Conservation (phyloP, 2,888 invertebrate genomes). For the Eristalis arbustorum region DNA sequence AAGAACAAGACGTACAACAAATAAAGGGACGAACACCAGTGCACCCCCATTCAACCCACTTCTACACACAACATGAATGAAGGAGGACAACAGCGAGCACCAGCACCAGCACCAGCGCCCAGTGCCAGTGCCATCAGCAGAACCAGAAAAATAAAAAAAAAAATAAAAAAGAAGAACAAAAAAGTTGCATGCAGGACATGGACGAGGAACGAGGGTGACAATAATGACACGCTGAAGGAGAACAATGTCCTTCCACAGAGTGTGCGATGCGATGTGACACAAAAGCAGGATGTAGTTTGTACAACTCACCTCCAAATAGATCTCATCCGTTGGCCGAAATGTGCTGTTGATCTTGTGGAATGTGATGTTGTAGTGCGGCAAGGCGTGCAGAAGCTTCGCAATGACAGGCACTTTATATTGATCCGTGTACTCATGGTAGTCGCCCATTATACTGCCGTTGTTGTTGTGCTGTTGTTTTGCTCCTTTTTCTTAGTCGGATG, state of each 20-base stretch:
- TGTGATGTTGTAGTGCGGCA: slow-evolving; percentile 96
- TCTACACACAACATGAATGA: slow-evolving; percentile 12
- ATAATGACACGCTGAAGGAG: slow-evolving; percentile 25
- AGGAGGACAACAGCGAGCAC: background rate
- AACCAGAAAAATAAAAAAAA: background rate
- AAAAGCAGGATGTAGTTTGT: background rate
- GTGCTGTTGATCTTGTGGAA: slow-evolving; percentile 94
- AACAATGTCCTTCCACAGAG: slow-evolving; percentile 32
- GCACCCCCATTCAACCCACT: background rate
- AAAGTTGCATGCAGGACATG: slow-evolving; percentile 7
- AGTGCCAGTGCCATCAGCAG: background rate
- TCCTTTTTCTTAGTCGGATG: slow-evolving; percentile 2
- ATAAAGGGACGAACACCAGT: background rate
- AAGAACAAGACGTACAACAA: slow-evolving; percentile 1
- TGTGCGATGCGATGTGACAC: background rate
- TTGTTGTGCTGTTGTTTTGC: slow-evolving; percentile 2
- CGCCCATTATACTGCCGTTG: slow-evolving; percentile 74
- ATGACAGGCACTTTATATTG: slow-evolving; percentile 91
- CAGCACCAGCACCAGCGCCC: background rate
- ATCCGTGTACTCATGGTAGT: slow-evolving; percentile 83
- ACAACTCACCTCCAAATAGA: slow-evolving; percentile 91
- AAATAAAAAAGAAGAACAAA: background rate
- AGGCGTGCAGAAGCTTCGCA: slow-evolving; percentile 91
- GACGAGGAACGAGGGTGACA: background rate
- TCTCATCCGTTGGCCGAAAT: slow-evolving; percentile 93